Conservation (phyloP, 2,113 vertebrate genomes). For the Rhabdornis inornatus region DNA sequence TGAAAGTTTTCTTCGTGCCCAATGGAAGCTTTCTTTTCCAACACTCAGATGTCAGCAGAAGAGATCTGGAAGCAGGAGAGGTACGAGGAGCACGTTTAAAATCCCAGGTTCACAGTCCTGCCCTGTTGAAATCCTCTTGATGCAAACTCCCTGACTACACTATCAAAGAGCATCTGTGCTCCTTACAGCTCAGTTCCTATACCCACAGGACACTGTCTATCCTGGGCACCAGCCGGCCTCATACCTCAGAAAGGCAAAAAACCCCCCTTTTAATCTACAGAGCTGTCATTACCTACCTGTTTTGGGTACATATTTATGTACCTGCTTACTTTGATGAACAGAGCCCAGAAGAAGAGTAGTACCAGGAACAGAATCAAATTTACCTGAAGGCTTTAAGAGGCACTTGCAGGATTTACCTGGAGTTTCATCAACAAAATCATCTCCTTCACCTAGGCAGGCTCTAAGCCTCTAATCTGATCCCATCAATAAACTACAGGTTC, state of each 20-base stretch:
- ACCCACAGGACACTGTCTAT: not conserved
- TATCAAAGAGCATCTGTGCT: rapidly evolving
- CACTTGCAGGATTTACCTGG: not conserved
- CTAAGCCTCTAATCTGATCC: not conserved
- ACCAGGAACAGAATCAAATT: not conserved
- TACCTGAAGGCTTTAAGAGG: not conserved
- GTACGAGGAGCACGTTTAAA: not conserved
- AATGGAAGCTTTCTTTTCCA: not conserved
- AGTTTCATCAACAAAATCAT: not conserved
- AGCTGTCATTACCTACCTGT: not conserved
- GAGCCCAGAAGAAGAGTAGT: not conserved
- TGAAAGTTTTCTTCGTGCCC: not conserved
- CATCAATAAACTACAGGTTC: not conserved
- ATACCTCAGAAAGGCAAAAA: not conserved
- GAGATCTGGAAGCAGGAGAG: not conserved
- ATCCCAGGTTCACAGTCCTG: not conserved
- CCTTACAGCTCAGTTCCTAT: not conserved
- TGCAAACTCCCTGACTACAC: not conserved
- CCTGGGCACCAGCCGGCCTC: not conserved
- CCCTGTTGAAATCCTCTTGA: not conserved
- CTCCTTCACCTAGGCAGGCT: not conserved
- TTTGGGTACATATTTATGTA: not conserved
- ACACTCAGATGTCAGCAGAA: not conserved
- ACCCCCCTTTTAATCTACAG: not conserved
- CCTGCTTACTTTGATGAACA: not conserved